Percentiles rank a stretch among this genome's conserved stretches.
These are phyloP conservation scores for Uria lomvia DNA, from an alignment of 2,113 vertebrate species.

Conservation along the genomic window DNA sequence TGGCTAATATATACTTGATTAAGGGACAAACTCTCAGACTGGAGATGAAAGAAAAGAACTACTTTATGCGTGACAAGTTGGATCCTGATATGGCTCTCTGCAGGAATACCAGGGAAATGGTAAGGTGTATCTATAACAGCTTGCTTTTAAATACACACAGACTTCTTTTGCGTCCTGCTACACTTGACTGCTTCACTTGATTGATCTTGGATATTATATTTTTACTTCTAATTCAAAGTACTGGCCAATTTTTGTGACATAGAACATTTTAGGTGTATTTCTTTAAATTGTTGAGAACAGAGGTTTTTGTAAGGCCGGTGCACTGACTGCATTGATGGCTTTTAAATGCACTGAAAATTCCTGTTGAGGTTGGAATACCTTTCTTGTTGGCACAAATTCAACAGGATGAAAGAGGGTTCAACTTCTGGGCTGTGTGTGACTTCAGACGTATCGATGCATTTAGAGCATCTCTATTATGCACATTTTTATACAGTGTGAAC, in stretches of 20 bases:
- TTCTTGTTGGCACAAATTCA: neutral
- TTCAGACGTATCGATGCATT: neutral
- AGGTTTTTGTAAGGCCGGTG: neutral
- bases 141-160: neutral
- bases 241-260: constrained; percentile 76
- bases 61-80: constrained; percentile 90
- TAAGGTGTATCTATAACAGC: constrained; percentile 65
- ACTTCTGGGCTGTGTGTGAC: neutral
- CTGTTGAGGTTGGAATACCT: neutral
- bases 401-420: neutral
- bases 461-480: neutral
- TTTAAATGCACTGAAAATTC: neutral
- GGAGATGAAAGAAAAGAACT: constrained; percentile 91
- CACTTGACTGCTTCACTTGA: neutral
- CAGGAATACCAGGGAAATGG: constrained; percentile 91
- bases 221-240: constrained; percentile 66
- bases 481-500: neutral
- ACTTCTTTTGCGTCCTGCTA: constrained; percentile 20
- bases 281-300: neutral
- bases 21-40: constrained; percentile 84
- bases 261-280: neutral
- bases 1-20: constrained; percentile 93
- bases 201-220: constrained; percentile 20
- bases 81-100: constrained; percentile 97
- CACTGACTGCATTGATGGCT: no score